Percentiles rank a stretch among this genome's conserved stretches.
Evolutionary conservation across 2,113 vertebrate species (phyloP).

Genomic region (Indri indri): DNA sequence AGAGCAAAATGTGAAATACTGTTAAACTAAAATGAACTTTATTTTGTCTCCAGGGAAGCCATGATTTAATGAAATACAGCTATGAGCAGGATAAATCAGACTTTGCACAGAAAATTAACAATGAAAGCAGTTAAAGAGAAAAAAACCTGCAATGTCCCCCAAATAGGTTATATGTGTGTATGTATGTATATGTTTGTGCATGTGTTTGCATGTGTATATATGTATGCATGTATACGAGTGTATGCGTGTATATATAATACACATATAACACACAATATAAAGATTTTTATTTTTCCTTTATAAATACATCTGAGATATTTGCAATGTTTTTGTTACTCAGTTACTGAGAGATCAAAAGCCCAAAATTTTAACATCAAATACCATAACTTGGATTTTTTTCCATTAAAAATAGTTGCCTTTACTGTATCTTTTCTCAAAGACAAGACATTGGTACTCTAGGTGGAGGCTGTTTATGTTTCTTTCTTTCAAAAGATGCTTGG

Average conservation of each 20-base stretch:
- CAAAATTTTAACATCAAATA: slow-evolving; percentile 78
- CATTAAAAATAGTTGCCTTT: slow-evolving; percentile 54
- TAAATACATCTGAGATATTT: slow-evolving; percentile 48
- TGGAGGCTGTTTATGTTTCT: slow-evolving; percentile 83
- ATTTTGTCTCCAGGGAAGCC: slow-evolving; percentile 34
- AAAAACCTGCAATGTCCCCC: not conserved
- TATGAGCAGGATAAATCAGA: slow-evolving; percentile 31
- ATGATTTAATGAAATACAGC: not conserved
- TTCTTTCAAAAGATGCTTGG: slow-evolving; percentile 87
- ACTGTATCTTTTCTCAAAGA: slow-evolving; percentile 62
- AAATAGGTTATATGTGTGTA: not conserved
- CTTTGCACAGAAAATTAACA: not conserved
- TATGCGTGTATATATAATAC: not conserved
- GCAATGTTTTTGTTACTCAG: slow-evolving; percentile 50
- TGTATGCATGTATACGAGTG: not conserved
- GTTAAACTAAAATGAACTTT: slow-evolving; percentile 31
- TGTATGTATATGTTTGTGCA: not conserved
- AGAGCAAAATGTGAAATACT: not conserved
- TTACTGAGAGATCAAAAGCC: slow-evolving; percentile 72
- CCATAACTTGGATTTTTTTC: slow-evolving; percentile 30
- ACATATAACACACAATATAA: not conserved
- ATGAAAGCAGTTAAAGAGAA: slow-evolving; percentile 2
- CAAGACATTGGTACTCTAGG: slow-evolving; percentile 57
- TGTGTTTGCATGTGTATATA: not conserved
- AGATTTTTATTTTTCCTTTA: slow-evolving; percentile 38